phyloP scores from a whole-genome alignment of 1,140 invertebrate species.

The Danaus melanippus region DNA sequence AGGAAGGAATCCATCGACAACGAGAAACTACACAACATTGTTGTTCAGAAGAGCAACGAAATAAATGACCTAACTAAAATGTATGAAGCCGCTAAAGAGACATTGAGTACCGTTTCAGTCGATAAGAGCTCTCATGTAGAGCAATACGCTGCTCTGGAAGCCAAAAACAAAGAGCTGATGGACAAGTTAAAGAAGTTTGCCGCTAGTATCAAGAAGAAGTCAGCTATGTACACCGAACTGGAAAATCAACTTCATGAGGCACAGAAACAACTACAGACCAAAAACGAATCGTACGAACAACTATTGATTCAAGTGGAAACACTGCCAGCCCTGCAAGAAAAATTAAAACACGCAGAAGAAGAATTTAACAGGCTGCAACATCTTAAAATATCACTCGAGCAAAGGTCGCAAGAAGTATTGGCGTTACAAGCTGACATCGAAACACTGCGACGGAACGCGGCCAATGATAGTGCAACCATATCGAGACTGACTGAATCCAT shows the following conservation, averaged over 20 bases:
- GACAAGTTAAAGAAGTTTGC: conserved; percentile 86
- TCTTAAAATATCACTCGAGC: conserved; percentile 37
- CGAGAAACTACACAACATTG: conserved; percentile 48
- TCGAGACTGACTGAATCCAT: conserved; percentile 32
- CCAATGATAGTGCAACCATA: conserved; percentile 28
- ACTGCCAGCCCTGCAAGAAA: conserved; percentile 50
- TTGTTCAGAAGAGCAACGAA: conserved; percentile 42
- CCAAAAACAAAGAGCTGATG: conserved; percentile 73
- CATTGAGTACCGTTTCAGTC: conserved; percentile 33
- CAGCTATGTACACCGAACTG: conserved; percentile 75
- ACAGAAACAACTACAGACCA: conserved; percentile 52
- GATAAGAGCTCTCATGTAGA: conserved; percentile 41
- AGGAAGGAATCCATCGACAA: conserved; percentile 68
- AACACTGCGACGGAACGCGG: conserved; percentile 32
- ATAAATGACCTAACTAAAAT: conserved; percentile 45
- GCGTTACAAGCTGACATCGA: conserved; percentile 36
- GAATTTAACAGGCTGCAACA: conserved; percentile 41
- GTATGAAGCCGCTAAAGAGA: conserved; percentile 41
- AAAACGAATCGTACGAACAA: conserved; percentile 48
- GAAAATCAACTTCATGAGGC: conserved; percentile 71
- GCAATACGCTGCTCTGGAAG: conserved; percentile 40
- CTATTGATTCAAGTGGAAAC: conserved; percentile 45
- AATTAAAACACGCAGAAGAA: conserved; percentile 51
- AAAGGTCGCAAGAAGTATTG: conserved; percentile 32
- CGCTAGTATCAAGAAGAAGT: conserved; percentile 81